A percentile compares a stretch with the other conserved stretches of the same genome.
Conservation (phyloP, 92 coral and sea anemone genomes). For the Paragorgia papillata region DNA sequence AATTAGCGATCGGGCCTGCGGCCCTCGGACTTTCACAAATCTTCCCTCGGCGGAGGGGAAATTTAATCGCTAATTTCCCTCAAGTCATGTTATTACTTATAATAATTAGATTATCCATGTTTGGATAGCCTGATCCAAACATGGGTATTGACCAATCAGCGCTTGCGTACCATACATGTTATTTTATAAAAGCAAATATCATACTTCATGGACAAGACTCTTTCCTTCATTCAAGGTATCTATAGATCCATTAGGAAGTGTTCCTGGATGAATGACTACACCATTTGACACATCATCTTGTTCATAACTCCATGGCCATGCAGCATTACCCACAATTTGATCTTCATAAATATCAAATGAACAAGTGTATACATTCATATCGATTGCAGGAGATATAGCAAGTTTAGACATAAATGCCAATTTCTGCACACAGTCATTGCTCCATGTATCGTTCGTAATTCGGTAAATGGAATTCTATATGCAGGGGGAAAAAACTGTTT, state of each 20-base stretch:
- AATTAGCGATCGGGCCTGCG: too few species aligned
- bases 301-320: slow-evolving; percentile 72
- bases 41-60: too few species aligned
- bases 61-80: too few species aligned
- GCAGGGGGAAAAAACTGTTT: not conserved
- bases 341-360: slow-evolving; percentile 4
- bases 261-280: slow-evolving; percentile 68
- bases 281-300: slow-evolving; percentile 68
- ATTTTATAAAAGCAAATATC: too few species aligned
- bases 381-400: slow-evolving; percentile 68
- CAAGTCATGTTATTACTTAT: too few species aligned
- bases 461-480: slow-evolving; percentile 69
- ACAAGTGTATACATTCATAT: slow-evolving; percentile 76
- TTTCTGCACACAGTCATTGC: slow-evolving; percentile 42
- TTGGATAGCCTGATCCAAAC: too few species aligned
- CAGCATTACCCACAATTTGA: slow-evolving; percentile 57
- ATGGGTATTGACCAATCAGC: too few species aligned
- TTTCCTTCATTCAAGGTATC: slow-evolving; percentile 66
- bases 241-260: slow-evolving; percentile 75
- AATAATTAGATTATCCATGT: too few species aligned
- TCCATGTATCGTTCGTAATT: slow-evolving; percentile 69
- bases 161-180: too few species aligned
- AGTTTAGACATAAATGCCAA: slow-evolving; percentile 46
- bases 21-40: too few species aligned
- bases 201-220: slow-evolving; percentile 83